Conservation (phyloP, 2,888 invertebrate species). For the Oxyscelio sp. region DNA sequence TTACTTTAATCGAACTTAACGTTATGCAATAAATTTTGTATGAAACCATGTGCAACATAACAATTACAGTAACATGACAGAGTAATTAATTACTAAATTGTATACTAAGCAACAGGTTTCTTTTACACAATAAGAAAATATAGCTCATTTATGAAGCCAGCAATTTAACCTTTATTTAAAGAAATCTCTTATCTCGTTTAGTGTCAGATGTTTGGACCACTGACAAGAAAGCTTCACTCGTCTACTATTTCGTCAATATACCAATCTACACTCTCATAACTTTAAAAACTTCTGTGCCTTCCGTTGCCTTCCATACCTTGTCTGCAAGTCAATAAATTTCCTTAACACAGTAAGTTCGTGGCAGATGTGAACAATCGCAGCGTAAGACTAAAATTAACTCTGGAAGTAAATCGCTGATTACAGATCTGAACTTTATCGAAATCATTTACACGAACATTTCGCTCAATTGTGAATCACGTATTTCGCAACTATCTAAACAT, state of each 20-base stretch:
- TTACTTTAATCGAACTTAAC: too few relatives aligned
- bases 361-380: conserved; percentile 62
- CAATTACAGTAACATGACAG: too few relatives aligned
- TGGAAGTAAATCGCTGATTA: conserved; percentile 49
- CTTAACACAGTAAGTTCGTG: conserved; percentile 91
- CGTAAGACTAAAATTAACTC: conserved; percentile 38
- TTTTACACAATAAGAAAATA: too few relatives aligned
- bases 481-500: conserved; percentile 12
- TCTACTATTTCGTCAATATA: conserved; percentile 90
- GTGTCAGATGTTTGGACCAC: conserved; percentile 90
- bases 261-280: conserved; percentile 90
- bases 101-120: too few relatives aligned
- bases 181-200: conserved; percentile 90
- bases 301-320: conserved; percentile 91
- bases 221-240: conserved; percentile 89
- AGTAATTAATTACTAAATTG: too few relatives aligned
- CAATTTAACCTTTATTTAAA: too few relatives aligned
- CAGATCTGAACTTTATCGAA: conserved; percentile 37
- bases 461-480: conserved; percentile 34
- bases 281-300: conserved; percentile 92
- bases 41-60: too few relatives aligned
- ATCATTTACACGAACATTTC: conserved; percentile 40
- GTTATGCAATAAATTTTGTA: too few relatives aligned
- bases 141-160: too few relatives aligned
- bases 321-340: conserved; percentile 93